These are phyloP conservation scores for Enteromius radiatus DNA, from an alignment of 2,797 vertebrate genomes.

Conservation along the genomic window DNA sequence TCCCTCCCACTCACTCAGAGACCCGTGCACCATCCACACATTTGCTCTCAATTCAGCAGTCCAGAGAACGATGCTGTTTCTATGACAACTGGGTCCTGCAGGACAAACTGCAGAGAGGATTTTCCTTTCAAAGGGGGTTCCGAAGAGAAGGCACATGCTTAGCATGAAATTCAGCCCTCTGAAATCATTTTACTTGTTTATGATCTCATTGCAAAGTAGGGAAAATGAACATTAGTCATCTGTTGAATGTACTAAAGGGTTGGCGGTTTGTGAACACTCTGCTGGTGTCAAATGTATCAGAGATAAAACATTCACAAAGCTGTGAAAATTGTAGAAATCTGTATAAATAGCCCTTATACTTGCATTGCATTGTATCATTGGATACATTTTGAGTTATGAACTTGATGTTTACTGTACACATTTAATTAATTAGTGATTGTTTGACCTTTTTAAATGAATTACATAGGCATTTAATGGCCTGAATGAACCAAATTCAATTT, in stretches of 20 bases:
- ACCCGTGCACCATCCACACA: conserved; percentile 54
- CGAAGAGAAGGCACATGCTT: conserved; percentile 43
- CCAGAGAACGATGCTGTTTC: conserved; percentile 61
- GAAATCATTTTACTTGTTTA: conserved; percentile 6
- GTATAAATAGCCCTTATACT: background rate
- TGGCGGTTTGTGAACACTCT: background rate
- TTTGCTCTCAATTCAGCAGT: conserved; percentile 48
- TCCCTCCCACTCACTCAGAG: conserved; percentile 53
- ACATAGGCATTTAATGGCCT: background rate
- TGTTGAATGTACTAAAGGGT: background rate
- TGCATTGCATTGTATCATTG: background rate
- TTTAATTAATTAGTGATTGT: background rate
- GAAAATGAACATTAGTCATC: background rate
- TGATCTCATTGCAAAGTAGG: conserved; percentile 12
- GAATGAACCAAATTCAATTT: background rate
- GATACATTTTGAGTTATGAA: background rate
- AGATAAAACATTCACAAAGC: background rate
- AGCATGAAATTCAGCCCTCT: conserved; percentile 40
- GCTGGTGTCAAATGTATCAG: background rate
- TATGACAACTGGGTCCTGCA: conserved; percentile 61
- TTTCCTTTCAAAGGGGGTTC: conserved; percentile 56
- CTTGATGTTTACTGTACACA: background rate
- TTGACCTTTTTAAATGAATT: background rate
- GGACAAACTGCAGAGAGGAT: conserved; percentile 58
- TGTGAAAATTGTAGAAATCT: background rate